Conservation (phyloP, 2,113 vertebrate genomes). For the Pelodiscus sinensis region DNA sequence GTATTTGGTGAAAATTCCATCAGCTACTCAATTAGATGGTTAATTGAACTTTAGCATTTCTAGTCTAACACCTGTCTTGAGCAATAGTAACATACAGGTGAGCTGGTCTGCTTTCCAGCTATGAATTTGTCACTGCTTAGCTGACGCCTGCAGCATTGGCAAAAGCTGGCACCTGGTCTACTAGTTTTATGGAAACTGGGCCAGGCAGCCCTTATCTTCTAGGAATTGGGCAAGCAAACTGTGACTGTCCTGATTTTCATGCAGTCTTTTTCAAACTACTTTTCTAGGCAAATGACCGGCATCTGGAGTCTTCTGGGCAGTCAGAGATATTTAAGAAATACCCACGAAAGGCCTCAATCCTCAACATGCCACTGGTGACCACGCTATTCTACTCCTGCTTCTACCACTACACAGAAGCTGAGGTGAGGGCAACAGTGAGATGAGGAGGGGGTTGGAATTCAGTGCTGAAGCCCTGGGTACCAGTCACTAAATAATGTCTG, state of each 20-base stretch:
- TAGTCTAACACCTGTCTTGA: background rate
- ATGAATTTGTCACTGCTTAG: background rate
- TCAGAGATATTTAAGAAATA: slow-evolving; percentile 90
- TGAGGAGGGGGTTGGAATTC: background rate
- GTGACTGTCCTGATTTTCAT: background rate
- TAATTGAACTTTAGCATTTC: too few species aligned
- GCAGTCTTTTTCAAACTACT: background rate
- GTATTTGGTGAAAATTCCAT: too few species aligned
- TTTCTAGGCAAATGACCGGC: slow-evolving; percentile 85
- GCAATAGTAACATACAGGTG: background rate
- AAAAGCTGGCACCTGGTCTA: background rate
- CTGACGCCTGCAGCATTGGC: background rate
- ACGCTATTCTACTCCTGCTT: slow-evolving; percentile 96
- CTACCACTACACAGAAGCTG: slow-evolving; percentile 92
- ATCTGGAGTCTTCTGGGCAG: slow-evolving; percentile 83
- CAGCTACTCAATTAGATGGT: too few species aligned
- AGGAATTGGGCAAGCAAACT: background rate
- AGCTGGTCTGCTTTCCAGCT: background rate
- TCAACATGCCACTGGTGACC: slow-evolving; percentile 95
- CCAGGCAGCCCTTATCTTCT: background rate
- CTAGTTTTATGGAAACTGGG: background rate
- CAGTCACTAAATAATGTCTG: background rate
- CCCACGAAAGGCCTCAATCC: slow-evolving; percentile 92
- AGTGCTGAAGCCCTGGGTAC: background rate
- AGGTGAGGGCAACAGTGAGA: slow-evolving; percentile 71